Percentiles rank a stretch among this genome's conserved stretches.
Evolutionary conservation across 2,797 vertebrate species (phyloP).

Genomic region (Paedocypris micromegethes): DNA sequence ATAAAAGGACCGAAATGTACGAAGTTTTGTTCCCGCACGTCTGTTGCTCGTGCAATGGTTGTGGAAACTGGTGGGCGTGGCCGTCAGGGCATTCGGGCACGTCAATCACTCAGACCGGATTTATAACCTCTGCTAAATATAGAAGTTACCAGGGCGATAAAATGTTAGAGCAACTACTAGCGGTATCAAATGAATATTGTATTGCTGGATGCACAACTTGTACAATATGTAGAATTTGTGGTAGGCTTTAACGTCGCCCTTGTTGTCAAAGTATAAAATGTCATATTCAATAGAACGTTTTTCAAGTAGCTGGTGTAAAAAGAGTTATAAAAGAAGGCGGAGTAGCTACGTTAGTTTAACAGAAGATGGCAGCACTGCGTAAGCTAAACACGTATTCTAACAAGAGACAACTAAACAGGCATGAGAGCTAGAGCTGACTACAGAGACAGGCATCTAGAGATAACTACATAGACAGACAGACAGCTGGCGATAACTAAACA

Average conservation of each 20-base stretch:
- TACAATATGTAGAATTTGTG: no score
- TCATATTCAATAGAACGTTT: no score
- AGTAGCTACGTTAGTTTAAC: conserved; percentile 6
- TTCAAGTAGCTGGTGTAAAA: no score
- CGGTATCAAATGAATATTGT: neutral
- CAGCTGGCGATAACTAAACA: no score
- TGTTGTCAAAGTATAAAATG: no score
- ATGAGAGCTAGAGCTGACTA: neutral
- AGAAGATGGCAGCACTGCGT: conserved; percentile 35
- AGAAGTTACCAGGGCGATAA: conserved; percentile 51
- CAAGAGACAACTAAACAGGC: neutral
- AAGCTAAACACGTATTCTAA: neutral
- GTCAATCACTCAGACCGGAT: conserved; percentile 56
- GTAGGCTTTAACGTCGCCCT: no score
- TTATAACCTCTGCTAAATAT: conserved; percentile 70
- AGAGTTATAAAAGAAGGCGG: neutral
- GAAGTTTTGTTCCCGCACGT: conserved; percentile 53
- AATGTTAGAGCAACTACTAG: conserved; percentile 32
- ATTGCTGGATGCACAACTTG: no score
- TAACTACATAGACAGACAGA: no score
- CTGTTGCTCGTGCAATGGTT: conserved; percentile 58
- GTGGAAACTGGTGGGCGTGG: conserved; percentile 66
- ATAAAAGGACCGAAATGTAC: conserved; percentile 36
- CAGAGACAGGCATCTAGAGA: neutral
- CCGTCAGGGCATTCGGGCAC: conserved; percentile 48